Evolutionary conservation across 2,797 vertebrate species (phyloP), one percentile per base, ranked within the genome.

Genomic region (Anabas testudineus): DNA sequence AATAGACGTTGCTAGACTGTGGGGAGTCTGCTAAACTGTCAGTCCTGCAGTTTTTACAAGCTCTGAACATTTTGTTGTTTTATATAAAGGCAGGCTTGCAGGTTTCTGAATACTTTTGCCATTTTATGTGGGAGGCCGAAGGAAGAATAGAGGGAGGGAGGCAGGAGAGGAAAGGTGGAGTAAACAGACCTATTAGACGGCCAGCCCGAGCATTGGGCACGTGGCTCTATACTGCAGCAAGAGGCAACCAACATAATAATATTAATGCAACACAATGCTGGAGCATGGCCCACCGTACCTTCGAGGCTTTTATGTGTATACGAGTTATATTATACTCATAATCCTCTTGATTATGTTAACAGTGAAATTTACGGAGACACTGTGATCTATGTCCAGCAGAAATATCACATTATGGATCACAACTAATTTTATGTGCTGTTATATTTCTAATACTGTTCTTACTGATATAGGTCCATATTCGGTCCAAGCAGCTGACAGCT

Each of bases 11-110:
- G 84, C 75, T 67, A 71, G 78, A 78, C 87, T 76, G 83, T 54
- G 68, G 84, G 85, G 75, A 90, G 87, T 92, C 91, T 88, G 84
- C 91, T 92, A 92, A 90, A 87, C 89, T 89, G 88, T 91, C 91
- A 91, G 80, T 89, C 87, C 85, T 72, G 78, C 74, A 68, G 82
- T 61, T 80, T 88, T 93, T 92, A 92, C 80, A 75, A 91, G 89
- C 84, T 79, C 77, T 19, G 80, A 87, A 90, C 86, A 90, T 86
- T 89, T 90, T 87, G 74, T 90, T 90, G 88, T 90, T 92, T 90
- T 88, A 89, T 87, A 91, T 86, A 90, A 93, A 89, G 84, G 75
- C 76, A 75, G 72, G 43, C 77, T 18, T 68, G 77, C 83, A 80
- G 76, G 78, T 90, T 89, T 43, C 80, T 64, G 79, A 91, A 91